Evolutionary conservation across 2,888 invertebrate genomes (phyloP), one percentile per base, ranked within the genome.

Genomic region (Antitype chi): DNA sequence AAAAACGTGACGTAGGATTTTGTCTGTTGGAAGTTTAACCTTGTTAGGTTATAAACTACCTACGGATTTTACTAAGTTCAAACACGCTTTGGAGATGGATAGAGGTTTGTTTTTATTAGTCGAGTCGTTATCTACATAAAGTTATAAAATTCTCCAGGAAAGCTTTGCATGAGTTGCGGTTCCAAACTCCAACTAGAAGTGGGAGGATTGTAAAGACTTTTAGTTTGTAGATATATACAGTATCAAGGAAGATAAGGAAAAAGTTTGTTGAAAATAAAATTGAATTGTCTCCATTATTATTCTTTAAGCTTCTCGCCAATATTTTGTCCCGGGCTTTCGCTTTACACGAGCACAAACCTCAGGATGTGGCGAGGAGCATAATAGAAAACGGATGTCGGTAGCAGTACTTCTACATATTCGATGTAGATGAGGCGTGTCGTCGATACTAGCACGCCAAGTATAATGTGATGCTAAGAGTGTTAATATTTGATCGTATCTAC

Each of bases 331-430:
- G 70, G 11, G 63, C 64, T 28, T 74, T 52, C 17, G 55, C 83
- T 20, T 76, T 91, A 5, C 60, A 89, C 2, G 78, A 86, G 1
- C 2, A 17, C 47, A 86, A 87, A 17, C 85, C 90, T 6, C 85
- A 85, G 17, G 89, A 89, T 28, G 89, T 91, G 2, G 89, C 88
- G 0, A 83, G 81, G 38, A 88, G 86, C 9, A 86, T 91, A 84
- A 93, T 93, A 77, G 88, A 89, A 74, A 78, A 84, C 7, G 89
- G 89, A 0, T 70, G 64, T 49, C 93, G 92, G 80, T 90, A 88
- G 70, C 89, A 92, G 74, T 87, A 92, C 6, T 92, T 92, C 75
- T 89, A 90, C 75, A 67, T 91, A 17, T 91, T 91, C 77, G 76
- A 92, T 76, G 86, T 49, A 86, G 91, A 93, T 28, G 90, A 91